phyloP scores from a whole-genome alignment of 2,113 vertebrate species.

The Thermophis baileyi region DNA sequence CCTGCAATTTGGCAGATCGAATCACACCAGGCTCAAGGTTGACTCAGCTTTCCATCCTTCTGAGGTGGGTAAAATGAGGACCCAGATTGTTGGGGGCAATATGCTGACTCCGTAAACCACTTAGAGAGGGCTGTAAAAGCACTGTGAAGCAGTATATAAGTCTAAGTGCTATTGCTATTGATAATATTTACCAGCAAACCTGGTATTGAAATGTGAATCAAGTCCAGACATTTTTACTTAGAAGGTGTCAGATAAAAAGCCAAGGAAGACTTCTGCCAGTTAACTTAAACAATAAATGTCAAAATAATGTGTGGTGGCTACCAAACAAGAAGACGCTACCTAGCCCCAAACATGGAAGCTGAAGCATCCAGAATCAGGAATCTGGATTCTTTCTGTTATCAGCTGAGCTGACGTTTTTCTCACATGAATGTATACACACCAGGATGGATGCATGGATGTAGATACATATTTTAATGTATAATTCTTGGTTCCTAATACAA shows the following conservation, averaged over 20 bases:
- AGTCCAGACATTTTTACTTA: background rate
- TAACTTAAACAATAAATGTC: background rate
- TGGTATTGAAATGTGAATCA: background rate
- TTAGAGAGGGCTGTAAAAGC: too few relatives aligned
- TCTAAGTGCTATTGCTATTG: too few relatives aligned
- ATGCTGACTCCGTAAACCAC: too few relatives aligned
- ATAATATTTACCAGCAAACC: background rate
- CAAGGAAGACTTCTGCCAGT: background rate
- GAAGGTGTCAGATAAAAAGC: background rate
- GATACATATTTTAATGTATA: background rate
- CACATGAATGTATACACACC: too few relatives aligned
- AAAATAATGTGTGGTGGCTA: background rate
- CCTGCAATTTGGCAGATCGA: too few relatives aligned
- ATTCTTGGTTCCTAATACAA: background rate
- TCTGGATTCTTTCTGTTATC: background rate
- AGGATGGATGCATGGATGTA: background rate
- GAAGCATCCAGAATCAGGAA: background rate
- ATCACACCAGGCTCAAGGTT: too few relatives aligned
- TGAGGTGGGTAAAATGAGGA: too few relatives aligned
- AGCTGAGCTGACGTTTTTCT: background rate
- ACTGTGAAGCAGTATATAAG: too few relatives aligned
- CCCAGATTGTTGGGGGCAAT: too few relatives aligned
- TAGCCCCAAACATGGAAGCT: background rate
- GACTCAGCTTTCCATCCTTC: too few relatives aligned
- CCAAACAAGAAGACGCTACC: background rate